Percentiles rank a stretch among this genome's conserved stretches.
Evolutionary conservation across 2,797 vertebrate species (phyloP).

Genomic region (Lacerta bilineata): DNA sequence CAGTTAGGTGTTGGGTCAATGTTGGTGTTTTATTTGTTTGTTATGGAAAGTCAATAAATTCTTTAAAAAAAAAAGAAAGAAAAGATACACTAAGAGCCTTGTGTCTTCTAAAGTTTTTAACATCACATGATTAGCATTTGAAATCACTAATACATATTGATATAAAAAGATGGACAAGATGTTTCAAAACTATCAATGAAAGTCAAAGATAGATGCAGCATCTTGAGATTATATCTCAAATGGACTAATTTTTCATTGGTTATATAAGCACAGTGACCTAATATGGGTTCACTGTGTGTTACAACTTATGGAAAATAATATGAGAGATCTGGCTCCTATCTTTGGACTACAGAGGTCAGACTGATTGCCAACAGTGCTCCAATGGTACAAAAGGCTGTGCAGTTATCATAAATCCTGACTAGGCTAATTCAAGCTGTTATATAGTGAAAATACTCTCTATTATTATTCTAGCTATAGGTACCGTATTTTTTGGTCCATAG

Average conservation of each 20-base stretch:
- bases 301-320: no score
- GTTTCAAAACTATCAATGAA: not conserved
- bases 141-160: not conserved
- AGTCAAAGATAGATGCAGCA: not conserved
- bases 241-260: not conserved
- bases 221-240: not conserved
- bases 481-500: no score
- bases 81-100: not conserved
- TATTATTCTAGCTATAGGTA: no score
- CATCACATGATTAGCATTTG: not conserved
- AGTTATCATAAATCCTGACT: not conserved
- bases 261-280: not conserved
- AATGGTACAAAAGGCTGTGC: not conserved
- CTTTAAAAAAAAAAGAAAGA: no score
- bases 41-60: no score
- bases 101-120: not conserved
- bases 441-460: no score
- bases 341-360: not conserved
- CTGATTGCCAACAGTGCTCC: not conserved
- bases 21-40: no score
- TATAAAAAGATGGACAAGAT: slow-evolving; percentile 3
- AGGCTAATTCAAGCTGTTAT: not conserved
- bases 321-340: not conserved
- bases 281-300: no score
- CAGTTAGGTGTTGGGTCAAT: no score